Evolutionary conservation across 2,888 invertebrate genomes (phyloP), one percentile per base, ranked within the genome.

Genomic region (Linnaemya vulpina): DNA sequence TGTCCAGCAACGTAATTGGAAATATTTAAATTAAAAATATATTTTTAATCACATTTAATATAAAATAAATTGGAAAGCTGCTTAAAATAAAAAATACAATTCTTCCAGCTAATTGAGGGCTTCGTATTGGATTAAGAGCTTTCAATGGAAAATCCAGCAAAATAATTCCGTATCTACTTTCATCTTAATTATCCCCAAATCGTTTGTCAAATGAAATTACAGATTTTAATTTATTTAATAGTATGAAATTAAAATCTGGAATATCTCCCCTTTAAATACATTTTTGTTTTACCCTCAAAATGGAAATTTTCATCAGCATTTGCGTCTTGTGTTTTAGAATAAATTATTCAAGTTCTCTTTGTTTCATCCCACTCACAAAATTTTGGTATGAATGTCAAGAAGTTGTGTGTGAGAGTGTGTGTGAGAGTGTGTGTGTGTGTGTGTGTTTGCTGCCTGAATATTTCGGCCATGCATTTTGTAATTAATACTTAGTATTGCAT

Each of bases 371-470:
- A 11, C 40, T 13, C 11, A 11, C n/a, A 30, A 30, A 67, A 22
- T 77, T 63, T 43, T 60, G 25, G 46, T 60, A 49, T 60, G 38
- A 77, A 38, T 49, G 68, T 3, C 20, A 22, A 11, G 1, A 1
- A 38, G 25, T 49, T n/a, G 17, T 10, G 9, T 30, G 55, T 1
- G 2, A 51, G 43, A 5, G 17, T 63, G 38, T 17, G 46, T 17
- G 46, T 10, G 1, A 89, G 75, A 80, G 86, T 89, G 87, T 89
- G 84, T 87, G 86, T 87, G 80, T 76, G 87, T 79, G 86, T 87
- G 86, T 60, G 53, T 60, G 30, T 55, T 53, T 22, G 17, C 20
- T 86, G 86, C 86, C 81, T 87, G 83, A 53, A 55, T 83, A 80
- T 87, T 85, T 87, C 79, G 86, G 84, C 86, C 17, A 84, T 87